Evolutionary conservation across 1,140 invertebrate species (phyloP), one percentile per base, ranked within the genome.

Genomic region (Babylonia areolata): DNA sequence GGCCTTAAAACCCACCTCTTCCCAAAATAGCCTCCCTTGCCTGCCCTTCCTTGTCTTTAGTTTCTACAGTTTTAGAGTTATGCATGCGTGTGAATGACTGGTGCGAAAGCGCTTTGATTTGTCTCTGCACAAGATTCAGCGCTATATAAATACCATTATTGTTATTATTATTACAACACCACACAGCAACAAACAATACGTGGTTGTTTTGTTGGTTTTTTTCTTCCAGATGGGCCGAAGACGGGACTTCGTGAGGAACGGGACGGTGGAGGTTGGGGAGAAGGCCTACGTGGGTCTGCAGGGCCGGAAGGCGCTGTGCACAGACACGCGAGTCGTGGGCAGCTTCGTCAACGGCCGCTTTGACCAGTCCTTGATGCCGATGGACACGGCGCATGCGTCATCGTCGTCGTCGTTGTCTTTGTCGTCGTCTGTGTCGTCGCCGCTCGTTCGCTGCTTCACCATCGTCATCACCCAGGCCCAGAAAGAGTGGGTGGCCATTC

Each of bases 391-490:
- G 46, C n/a, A n/a, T n/a, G n/a, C n/a, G n/a, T n/a, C n/a, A n/a
- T n/a, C n/a, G n/a, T n/a, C n/a, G n/a, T n/a, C n/a, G n/a, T n/a
- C n/a, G n/a, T n/a, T n/a, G n/a, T n/a, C n/a, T n/a, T n/a, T n/a
- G n/a, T n/a, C n/a, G n/a, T n/a, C n/a, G n/a, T n/a, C n/a, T n/a
- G n/a, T n/a, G n/a, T n/a, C n/a, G n/a, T 35, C 64, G 9, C 28
- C 40, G 2, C 58, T 35, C 28, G 80, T 85, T n/a, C 64, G 84
- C 20, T 84, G 86, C 86, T 46, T 87, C 54, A n/a, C 83, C 5
- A 81, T 87, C 83, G 58, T 87, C 46, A 33, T 85, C 83, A 51
- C 69, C 71, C 77, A 87, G 37, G 28, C 77, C 5, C 71, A 83
- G 40, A 54, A 51, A 37, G 39, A 87, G 17, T 71, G 79, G 46